phyloP scores from a whole-genome alignment of 23 tunicate genomes.

The Ciona savignyi region DNA sequence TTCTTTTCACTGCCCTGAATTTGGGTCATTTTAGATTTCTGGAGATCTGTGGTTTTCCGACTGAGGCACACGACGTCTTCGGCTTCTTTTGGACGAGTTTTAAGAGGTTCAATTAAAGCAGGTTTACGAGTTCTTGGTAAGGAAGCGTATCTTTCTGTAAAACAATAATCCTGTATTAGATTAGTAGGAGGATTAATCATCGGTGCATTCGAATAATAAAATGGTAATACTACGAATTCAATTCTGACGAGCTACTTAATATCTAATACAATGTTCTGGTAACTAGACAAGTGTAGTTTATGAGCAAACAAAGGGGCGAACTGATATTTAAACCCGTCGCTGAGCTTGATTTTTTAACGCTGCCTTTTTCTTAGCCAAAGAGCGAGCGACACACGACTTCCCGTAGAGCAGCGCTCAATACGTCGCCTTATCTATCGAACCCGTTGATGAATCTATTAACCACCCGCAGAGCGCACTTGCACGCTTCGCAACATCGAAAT shows the following conservation, averaged over 20 bases:
- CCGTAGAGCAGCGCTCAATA: not conserved
- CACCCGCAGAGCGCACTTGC: not conserved
- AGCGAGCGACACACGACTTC: not conserved
- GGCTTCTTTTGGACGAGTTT: slow-evolving; percentile 1
- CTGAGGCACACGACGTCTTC: not conserved
- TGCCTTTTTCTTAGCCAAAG: not conserved
- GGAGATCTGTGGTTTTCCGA: not conserved
- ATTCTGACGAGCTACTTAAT: too few relatives aligned
- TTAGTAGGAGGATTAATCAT: too few relatives aligned
- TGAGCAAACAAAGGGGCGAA: too few relatives aligned
- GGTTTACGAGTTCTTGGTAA: slow-evolving; percentile 7
- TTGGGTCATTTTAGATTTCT: slow-evolving; percentile 2
- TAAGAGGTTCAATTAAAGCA: not conserved
- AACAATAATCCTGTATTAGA: too few relatives aligned
- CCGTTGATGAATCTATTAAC: not conserved
- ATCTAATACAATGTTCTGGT: too few relatives aligned
- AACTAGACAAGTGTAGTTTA: too few relatives aligned
- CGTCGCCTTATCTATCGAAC: not conserved
- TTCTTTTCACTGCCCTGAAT: slow-evolving; percentile 8
- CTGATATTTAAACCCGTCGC: too few relatives aligned
- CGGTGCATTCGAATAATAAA: too few relatives aligned
- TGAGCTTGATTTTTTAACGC: not conserved
- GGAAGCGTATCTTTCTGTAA: slow-evolving; percentile 5
- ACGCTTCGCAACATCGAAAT: not conserved
- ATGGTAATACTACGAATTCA: too few relatives aligned